A percentile compares a stretch with the other conserved stretches of the same genome.
These are phyloP conservation scores for Phylloscopus whistleri DNA, from an alignment of 2,113 vertebrate species.

Conservation along the genomic window DNA sequence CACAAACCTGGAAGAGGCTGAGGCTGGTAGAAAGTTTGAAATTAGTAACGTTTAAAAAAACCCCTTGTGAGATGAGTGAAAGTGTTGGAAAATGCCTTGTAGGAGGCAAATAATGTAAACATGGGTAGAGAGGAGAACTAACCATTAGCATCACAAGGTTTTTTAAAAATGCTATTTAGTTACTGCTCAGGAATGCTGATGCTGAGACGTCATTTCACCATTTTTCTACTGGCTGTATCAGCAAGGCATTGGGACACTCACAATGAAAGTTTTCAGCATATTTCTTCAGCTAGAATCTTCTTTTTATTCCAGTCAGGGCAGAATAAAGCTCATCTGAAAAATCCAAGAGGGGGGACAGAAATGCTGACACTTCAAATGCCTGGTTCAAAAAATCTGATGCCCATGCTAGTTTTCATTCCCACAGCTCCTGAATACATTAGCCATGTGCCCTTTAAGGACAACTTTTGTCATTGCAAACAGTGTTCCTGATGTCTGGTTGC, in stretches of 20 bases:
- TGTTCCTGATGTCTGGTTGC: slow-evolving; percentile 1
- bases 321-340: slow-evolving; percentile 39
- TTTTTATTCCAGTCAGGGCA: slow-evolving; percentile 41
- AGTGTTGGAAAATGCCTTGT: not conserved
- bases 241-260: not conserved
- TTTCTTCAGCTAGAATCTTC: not conserved
- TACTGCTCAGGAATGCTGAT: not conserved
- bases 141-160: fast-evolving
- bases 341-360: slow-evolving; percentile 6
- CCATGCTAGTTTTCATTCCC: slow-evolving; percentile 55
- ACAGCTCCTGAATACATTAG: slow-evolving; percentile 41
- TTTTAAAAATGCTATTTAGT: not conserved
- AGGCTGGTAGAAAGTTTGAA: not conserved
- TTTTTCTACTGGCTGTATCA: slow-evolving; percentile 4
- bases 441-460: slow-evolving; percentile 47
- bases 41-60: not conserved
- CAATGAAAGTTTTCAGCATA: not conserved
- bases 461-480: not conserved
- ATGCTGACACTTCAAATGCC: slow-evolving; percentile 64
- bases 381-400: slow-evolving; percentile 63
- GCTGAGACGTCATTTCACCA: not conserved
- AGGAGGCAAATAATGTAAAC: not conserved
- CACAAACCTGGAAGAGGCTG: not conserved
- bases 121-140: not conserved
- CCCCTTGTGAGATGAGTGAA: not conserved